A percentile compares a stretch with the other conserved stretches of the same genome.
Conservation (phyloP, 2,888 invertebrate species). For the Monochamus alternatus region DNA sequence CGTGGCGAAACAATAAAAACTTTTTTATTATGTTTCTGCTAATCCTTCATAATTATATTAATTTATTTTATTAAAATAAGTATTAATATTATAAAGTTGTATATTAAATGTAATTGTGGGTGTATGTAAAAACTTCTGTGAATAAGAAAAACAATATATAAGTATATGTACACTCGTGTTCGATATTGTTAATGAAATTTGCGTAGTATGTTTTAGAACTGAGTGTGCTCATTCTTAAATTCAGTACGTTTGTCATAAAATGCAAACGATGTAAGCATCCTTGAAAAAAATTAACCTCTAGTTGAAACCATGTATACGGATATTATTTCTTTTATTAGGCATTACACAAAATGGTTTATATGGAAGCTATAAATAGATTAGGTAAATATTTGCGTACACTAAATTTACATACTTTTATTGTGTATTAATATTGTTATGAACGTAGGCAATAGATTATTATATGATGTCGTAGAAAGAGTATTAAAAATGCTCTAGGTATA, state of each 20-base stretch:
- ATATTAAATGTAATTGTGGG: too few species aligned
- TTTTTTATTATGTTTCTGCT: too few species aligned
- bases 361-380: constrained; percentile 9
- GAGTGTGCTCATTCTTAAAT: background rate
- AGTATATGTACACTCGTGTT: too few species aligned
- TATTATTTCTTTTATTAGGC: constrained; percentile 14
- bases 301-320: constrained; percentile 10
- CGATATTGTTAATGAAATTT: constrained; percentile 13
- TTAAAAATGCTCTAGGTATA: background rate
- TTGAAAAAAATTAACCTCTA: constrained; percentile 9
- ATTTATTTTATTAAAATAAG: too few species aligned
- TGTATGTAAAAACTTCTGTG: too few species aligned
- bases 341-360: constrained; percentile 11
- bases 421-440: constrained; percentile 1
- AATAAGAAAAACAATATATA: too few species aligned
- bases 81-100: too few species aligned
- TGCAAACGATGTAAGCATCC: constrained; percentile 9
- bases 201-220: background rate
- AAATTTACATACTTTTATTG: constrained; percentile 23
- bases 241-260: background rate
- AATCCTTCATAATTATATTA: too few species aligned
- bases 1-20: too few species aligned
- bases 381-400: constrained; percentile 16
- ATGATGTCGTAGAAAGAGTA: background rate
- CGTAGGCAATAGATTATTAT: background rate